Conservation (phyloP, 2,797 vertebrate species). For the Chelon labrosus region DNA sequence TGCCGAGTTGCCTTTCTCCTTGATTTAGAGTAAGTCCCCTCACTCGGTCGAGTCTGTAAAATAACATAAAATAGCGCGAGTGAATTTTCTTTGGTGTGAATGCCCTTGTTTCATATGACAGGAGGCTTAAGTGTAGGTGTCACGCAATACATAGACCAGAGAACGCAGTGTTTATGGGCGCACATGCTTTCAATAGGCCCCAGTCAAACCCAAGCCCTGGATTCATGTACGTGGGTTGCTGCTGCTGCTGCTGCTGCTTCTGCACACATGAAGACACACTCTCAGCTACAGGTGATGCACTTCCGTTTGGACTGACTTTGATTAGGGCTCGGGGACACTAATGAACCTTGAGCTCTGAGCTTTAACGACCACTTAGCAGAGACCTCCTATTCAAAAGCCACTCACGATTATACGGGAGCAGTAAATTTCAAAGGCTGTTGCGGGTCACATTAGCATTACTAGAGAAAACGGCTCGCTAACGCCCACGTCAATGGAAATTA, state of each 20-base stretch:
- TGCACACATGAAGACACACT: constrained; percentile 4
- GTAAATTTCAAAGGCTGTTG: constrained; percentile 75
- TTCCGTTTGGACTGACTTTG: constrained; percentile 72
- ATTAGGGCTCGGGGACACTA: constrained; percentile 72
- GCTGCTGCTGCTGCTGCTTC: background rate
- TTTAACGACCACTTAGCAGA: constrained; percentile 75
- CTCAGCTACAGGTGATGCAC: constrained; percentile 68
- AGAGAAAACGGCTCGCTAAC: constrained; percentile 43
- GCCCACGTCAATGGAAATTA: constrained; percentile 37
- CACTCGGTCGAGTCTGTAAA: background rate
- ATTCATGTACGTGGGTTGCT: constrained; percentile 22
- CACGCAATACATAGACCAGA: constrained; percentile 70
- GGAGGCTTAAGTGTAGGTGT: constrained; percentile 64
- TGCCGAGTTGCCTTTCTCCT: background rate
- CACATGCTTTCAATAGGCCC: constrained; percentile 75
- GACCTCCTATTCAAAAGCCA: constrained; percentile 62
- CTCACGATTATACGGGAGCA: constrained; percentile 65
- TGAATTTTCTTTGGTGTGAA: constrained; percentile 38
- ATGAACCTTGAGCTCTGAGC: constrained; percentile 73
- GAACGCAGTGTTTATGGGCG: constrained; percentile 75
- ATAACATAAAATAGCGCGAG: constrained; percentile 1
- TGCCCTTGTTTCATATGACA: constrained; percentile 37
- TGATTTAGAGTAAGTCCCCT: background rate
- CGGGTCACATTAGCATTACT: constrained; percentile 54
- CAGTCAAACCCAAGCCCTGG: constrained; percentile 47